Evolutionary conservation across 2,888 invertebrate genomes (phyloP), one percentile per base, ranked within the genome.

Genomic region (Aradus depressus): DNA sequence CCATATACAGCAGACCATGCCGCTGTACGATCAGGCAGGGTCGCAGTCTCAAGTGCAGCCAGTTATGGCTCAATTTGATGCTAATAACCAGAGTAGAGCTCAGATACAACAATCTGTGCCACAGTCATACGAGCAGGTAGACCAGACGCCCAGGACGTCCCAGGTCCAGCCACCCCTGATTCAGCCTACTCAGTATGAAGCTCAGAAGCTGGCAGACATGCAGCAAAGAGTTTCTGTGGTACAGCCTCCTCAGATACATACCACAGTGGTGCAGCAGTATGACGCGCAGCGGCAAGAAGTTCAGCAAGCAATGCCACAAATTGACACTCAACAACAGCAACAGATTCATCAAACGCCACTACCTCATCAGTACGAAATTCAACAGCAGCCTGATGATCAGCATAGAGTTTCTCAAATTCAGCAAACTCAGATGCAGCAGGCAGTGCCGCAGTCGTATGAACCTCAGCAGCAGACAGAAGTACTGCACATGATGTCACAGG

Each of bases 151-250:
- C n/a, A 51, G 56, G 14, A 50, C 54, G 23, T 54, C 56, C 25
- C 54, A 51, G 12, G 45, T 54, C 10, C 54, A 50, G 22, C 50
- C 51, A 10, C 52, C 53, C 16, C 35, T 34, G 26, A n/a, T 34
- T 2, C 4, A 16, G 4, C 39, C 22, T 14, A 26, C 14, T n/a
- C n/a, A n/a, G n/a, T 41, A 49, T 25, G 49, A 49, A 16, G 14
- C 3, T 8, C 49, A 49, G n/a, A 14, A 48, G 21, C 39, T 41
- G 14, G 16, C 22, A 16, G 54, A 49, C 19, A 37, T 48, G 26
- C 50, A 52, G 12, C 53, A 52, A 10, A 56, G 56, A 44, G 43
- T 54, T 21, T 54, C 56, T 21, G 50, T 45, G 16, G 52, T 56
- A n/a, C 48, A 50, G 32, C 41, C 56, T 18, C 52, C 56, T 12